phyloP scores from a whole-genome alignment of 2,797 vertebrate species.

The Protosalanx chinensis region DNA sequence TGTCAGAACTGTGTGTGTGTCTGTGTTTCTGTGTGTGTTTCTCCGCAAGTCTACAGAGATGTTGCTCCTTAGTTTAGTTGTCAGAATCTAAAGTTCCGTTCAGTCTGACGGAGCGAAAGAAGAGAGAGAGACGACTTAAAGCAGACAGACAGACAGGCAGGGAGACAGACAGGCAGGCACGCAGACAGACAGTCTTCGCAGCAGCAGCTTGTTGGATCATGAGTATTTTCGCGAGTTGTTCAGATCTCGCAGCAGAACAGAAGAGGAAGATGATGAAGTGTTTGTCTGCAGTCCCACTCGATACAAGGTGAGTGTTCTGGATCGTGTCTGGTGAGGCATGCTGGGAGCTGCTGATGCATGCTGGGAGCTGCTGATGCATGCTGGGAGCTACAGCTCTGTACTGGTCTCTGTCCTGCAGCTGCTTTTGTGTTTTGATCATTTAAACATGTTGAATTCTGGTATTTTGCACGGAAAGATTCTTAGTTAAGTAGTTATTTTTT shows the following conservation, averaged over 20 bases:
- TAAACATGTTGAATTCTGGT: background rate
- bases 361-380: too few relatives aligned
- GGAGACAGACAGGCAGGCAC: too few relatives aligned
- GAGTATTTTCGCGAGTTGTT: constrained; percentile 46
- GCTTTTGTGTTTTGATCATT: too few relatives aligned
- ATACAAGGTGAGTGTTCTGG: constrained; percentile 56
- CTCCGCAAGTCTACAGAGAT: constrained; percentile 31
- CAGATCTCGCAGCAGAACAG: constrained; percentile 57
- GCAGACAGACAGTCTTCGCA: too few relatives aligned
- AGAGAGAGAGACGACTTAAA: background rate
- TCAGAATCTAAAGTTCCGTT: constrained; percentile 19
- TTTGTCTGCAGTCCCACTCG: constrained; percentile 51
- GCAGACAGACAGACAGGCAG: background rate
- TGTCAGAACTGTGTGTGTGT: constrained; percentile 32
- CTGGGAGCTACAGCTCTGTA: too few relatives aligned
- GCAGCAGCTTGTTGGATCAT: constrained; percentile 20
- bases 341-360: background rate
- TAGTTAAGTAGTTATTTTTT: too few relatives aligned
- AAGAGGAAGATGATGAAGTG: constrained; percentile 63
- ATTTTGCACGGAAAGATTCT: background rate
- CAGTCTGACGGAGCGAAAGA: background rate
- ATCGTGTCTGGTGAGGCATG: too few relatives aligned
- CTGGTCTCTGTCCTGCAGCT: too few relatives aligned
- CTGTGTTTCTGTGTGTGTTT: constrained; percentile 12
- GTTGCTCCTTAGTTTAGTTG: constrained; percentile 11